These are phyloP conservation scores for Eristalinus aeneus DNA, from an alignment of 2,888 invertebrate genomes.

Conservation along the genomic window DNA sequence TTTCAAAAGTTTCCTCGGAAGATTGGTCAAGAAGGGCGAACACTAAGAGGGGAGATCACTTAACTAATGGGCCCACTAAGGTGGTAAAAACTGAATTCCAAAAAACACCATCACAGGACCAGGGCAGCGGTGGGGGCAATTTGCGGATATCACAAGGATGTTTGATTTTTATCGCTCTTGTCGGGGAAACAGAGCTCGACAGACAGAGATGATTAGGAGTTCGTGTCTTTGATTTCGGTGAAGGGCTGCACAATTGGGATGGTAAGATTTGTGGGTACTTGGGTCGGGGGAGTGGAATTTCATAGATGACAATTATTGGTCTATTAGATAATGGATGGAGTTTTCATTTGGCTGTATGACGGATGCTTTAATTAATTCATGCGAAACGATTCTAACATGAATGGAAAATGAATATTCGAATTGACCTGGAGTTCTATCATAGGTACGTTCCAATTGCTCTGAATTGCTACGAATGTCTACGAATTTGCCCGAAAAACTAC, in stretches of 20 bases:
- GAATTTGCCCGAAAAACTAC: no score
- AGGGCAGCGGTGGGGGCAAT: slow-evolving; percentile 17
- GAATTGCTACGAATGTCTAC: no score
- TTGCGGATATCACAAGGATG: slow-evolving; percentile 44
- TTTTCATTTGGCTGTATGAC: not conserved
- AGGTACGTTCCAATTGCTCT: no score
- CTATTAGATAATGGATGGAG: not conserved
- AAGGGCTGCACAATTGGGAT: not conserved
- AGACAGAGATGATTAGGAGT: not conserved
- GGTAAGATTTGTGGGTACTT: not conserved
- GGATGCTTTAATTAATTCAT: not conserved
- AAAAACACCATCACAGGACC: slow-evolving; percentile 39
- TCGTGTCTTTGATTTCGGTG: not conserved
- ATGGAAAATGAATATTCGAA: no score
- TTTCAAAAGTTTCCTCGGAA: slow-evolving; percentile 59
- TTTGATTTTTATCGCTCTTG: slow-evolving; percentile 48
- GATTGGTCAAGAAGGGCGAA: slow-evolving; percentile 31
- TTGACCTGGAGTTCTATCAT: no score
- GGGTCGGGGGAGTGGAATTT: not conserved
- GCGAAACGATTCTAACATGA: not conserved
- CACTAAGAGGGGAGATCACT: slow-evolving; percentile 15
- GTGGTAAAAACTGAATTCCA: slow-evolving; percentile 45
- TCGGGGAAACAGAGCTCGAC: slow-evolving; percentile 2
- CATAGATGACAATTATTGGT: not conserved
- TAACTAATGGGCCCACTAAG: slow-evolving; percentile 55